Evolutionary conservation across 2,888 invertebrate genomes (phyloP).

Genomic region (Mythimna ferrago): DNA sequence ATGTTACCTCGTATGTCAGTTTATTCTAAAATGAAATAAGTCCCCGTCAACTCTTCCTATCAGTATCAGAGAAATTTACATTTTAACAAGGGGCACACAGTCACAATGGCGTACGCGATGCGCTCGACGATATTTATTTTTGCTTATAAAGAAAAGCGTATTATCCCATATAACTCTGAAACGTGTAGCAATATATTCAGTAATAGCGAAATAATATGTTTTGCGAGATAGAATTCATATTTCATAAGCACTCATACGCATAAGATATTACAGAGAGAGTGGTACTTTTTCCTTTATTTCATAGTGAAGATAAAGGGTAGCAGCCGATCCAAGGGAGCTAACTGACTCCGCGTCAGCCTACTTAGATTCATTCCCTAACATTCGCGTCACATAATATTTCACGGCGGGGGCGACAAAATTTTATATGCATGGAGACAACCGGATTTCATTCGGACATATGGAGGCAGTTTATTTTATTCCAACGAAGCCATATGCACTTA

Average conservation of each 20-base stretch:
- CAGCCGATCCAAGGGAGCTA: slow-evolving; percentile 80
- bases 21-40: slow-evolving; percentile 57
- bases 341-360: slow-evolving; percentile 77
- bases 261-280: slow-evolving; percentile 84
- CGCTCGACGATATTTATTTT: slow-evolving; percentile 75
- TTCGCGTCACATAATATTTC: slow-evolving; percentile 85
- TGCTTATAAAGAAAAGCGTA: slow-evolving; percentile 78
- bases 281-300: slow-evolving; percentile 85
- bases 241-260: slow-evolving; percentile 88
- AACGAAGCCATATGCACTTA: slow-evolving; percentile 56
- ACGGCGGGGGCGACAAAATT: slow-evolving; percentile 80
- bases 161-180: slow-evolving; percentile 77
- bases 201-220: slow-evolving; percentile 89
- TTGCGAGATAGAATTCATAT: slow-evolving; percentile 89
- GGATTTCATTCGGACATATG: slow-evolving; percentile 81
- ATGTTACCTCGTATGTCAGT: slow-evolving; percentile 46
- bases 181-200: slow-evolving; percentile 86
- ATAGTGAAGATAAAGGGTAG: slow-evolving; percentile 86
- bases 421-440: slow-evolving; percentile 84
- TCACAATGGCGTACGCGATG: slow-evolving; percentile 65
- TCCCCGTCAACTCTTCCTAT: slow-evolving; percentile 61
- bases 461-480: slow-evolving; percentile 74
- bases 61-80: slow-evolving; percentile 65
- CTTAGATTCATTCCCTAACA: slow-evolving; percentile 82
- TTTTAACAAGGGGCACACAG: slow-evolving; percentile 59